phyloP scores from a whole-genome alignment of 2,888 invertebrate species.

The Lissocephala sabroskyi region DNA sequence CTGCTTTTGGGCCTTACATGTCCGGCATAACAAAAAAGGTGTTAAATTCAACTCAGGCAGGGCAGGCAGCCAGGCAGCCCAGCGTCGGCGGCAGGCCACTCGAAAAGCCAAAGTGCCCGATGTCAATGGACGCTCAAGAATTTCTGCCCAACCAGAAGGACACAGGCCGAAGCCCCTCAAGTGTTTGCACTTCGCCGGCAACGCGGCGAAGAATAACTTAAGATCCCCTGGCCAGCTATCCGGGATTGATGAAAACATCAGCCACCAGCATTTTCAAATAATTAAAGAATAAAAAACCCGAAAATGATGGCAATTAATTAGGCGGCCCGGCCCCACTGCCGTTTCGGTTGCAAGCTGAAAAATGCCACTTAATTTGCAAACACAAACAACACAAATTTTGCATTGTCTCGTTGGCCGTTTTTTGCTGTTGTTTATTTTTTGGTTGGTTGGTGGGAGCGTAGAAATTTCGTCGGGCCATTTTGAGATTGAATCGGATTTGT shows the following conservation, averaged over 20 bases:
- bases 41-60: constrained; percentile 58
- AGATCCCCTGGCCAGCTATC: neutral
- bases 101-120: constrained; percentile 36
- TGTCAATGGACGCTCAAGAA: constrained; percentile 61
- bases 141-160: constrained; percentile 57
- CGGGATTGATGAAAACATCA: constrained; percentile 23
- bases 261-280: constrained; percentile 9
- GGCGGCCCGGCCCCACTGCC: constrained; percentile 35
- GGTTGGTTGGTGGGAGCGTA: too few species aligned
- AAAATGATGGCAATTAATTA: constrained; percentile 52
- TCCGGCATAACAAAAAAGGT: constrained; percentile 60
- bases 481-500: too few species aligned
- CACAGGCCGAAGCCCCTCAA: constrained; percentile 48
- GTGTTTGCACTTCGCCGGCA: constrained; percentile 42
- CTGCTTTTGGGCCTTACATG: constrained; percentile 66
- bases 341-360: constrained; percentile 33
- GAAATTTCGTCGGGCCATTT: too few species aligned
- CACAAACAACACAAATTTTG: constrained; percentile 59
- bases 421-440: neutral
- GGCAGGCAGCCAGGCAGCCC: constrained; percentile 10
- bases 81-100: constrained; percentile 12
- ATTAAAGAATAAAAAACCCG: constrained; percentile 32
- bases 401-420: constrained; percentile 36
- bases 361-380: constrained; percentile 48
- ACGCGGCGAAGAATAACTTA: constrained; percentile 15